A percentile compares a stretch with the other conserved stretches of the same genome.
Evolutionary conservation across 2,888 invertebrate genomes (phyloP).

Genomic region (Stomorhina lunata): DNA sequence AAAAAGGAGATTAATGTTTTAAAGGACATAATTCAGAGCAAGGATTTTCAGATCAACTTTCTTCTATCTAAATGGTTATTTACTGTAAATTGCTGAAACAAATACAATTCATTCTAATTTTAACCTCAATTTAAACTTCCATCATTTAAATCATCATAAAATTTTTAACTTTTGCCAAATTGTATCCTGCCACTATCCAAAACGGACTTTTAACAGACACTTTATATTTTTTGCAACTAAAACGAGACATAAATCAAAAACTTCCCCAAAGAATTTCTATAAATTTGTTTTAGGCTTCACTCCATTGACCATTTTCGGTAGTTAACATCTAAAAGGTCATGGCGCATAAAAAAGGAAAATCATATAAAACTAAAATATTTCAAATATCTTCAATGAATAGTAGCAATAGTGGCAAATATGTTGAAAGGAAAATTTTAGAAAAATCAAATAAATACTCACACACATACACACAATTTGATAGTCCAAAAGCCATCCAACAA

Average conservation of each 20-base stretch:
- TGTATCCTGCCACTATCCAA: neutral
- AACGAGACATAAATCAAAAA: neutral
- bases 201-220: neutral
- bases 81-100: too few species aligned
- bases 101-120: too few species aligned
- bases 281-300: neutral
- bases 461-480: neutral
- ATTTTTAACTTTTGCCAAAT: neutral
- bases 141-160: too few species aligned
- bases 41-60: too few species aligned
- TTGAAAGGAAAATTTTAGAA: constrained; percentile 13
- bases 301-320: constrained; percentile 17
- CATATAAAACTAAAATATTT: constrained; percentile 3
- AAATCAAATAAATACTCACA: neutral
- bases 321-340: constrained; percentile 5
- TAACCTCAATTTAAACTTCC: too few species aligned
- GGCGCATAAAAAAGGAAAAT: neutral
- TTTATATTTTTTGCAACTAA: neutral
- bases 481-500: constrained; percentile 10
- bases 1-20: too few species aligned
- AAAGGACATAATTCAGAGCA: too few species aligned
- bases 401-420: constrained; percentile 1
- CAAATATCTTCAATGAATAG: constrained; percentile 4
- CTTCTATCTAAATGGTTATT: too few species aligned
- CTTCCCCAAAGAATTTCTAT: neutral